These are phyloP conservation scores for Eulacestoma nigropectus DNA, from an alignment of 2,113 vertebrate species.

Conservation along the genomic window DNA sequence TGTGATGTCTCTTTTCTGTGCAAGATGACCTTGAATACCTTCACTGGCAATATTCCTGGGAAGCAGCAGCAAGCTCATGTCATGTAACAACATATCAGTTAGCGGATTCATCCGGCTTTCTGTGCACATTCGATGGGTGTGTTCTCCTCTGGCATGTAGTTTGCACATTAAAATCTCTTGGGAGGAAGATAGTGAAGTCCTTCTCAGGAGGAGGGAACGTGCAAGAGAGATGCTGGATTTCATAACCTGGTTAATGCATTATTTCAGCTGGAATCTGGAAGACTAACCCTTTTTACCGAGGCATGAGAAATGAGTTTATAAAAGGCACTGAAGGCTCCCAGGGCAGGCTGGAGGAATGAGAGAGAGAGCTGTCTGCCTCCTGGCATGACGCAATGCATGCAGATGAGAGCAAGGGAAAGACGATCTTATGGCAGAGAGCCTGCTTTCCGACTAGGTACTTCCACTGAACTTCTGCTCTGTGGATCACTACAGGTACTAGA, in stretches of 20 bases:
- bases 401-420: not conserved
- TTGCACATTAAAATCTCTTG: not conserved
- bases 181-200: not conserved
- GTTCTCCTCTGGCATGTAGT: not conserved
- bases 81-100: not conserved
- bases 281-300: not conserved
- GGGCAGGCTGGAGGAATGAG: not conserved
- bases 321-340: not conserved
- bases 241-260: not conserved
- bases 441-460: not conserved
- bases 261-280: not conserved
- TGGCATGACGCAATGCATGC: fast-evolving
- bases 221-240: not conserved
- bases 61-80: not conserved
- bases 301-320: not conserved
- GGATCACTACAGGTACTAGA: not conserved
- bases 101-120: not conserved
- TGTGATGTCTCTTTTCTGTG: not conserved
- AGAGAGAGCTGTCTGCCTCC: not conserved
- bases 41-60: not conserved
- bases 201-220: not conserved
- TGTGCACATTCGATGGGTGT: not conserved
- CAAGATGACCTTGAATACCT: not conserved
- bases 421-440: not conserved
- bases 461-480: not conserved